Evolutionary conservation across 1,140 invertebrate genomes (phyloP).

Genomic region (Delia radicum): DNA sequence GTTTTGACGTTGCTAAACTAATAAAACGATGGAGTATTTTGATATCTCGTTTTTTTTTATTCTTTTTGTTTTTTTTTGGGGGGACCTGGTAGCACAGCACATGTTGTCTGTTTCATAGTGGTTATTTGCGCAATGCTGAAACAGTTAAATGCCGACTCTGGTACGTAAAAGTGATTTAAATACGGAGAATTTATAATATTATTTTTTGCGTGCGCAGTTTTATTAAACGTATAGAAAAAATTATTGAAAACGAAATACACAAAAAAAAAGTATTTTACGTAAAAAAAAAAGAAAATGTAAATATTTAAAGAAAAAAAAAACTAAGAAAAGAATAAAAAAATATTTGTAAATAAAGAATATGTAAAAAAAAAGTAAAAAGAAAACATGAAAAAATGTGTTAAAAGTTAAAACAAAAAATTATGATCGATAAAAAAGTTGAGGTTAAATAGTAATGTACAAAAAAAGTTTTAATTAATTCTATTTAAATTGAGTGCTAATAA

Average conservation of each 20-base stretch:
- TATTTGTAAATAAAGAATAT: too few species aligned
- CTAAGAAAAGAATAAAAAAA: not conserved
- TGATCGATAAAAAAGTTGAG: not conserved
- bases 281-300: not conserved
- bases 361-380: not conserved
- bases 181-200: not conserved
- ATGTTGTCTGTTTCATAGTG: conserved; percentile 6
- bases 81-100: not conserved
- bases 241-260: not conserved
- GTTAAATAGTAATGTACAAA: not conserved
- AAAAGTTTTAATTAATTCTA: not conserved
- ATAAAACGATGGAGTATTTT: not conserved
- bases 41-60: not conserved
- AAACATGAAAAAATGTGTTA: too few species aligned
- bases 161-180: conserved; percentile 7
- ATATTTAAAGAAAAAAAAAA: not conserved
- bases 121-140: conserved; percentile 17
- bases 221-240: not conserved
- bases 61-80: not conserved
- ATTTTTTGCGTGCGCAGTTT: conserved; percentile 17
- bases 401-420: not conserved
- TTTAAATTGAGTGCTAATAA: not conserved
- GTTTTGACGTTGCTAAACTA: too few species aligned
- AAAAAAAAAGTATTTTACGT: not conserved
- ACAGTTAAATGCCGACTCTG: conserved; percentile 16